phyloP scores from a whole-genome alignment of 2,797 vertebrate species.

The Melanotaenia maccullochi region DNA sequence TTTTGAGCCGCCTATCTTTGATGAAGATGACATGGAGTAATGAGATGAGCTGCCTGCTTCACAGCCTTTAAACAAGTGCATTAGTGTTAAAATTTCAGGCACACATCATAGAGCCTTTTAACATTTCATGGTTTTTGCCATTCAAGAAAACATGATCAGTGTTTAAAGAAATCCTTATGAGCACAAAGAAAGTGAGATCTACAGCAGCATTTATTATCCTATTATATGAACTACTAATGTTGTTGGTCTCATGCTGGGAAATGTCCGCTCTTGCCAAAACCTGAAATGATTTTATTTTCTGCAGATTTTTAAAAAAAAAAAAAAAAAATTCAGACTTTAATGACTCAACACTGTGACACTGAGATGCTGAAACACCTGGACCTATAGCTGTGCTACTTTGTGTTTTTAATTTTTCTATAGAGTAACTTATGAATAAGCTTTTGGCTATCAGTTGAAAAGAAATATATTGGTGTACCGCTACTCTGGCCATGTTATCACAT shows the following conservation, averaged over 20 bases:
- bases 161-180: conserved; percentile 46
- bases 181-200: conserved; percentile 34
- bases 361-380: conserved; percentile 73
- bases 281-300: conserved; percentile 63
- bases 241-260: conserved; percentile 61
- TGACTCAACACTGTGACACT: conserved; percentile 76
- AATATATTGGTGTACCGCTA: conserved; percentile 44
- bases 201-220: conserved; percentile 44
- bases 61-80: conserved; percentile 44
- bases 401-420: conserved; percentile 47
- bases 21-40: conserved; percentile 95
- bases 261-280: conserved; percentile 51
- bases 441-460: conserved; percentile 41
- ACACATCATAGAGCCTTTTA: conserved; percentile 46
- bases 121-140: conserved; percentile 39
- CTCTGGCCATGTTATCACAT: conserved; percentile 45
- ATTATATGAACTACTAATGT: conserved; percentile 72
- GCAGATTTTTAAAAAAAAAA: conserved; percentile 27
- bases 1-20: conserved; percentile 90
- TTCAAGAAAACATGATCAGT: conserved; percentile 27
- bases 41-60: conserved; percentile 58
- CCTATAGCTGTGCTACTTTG: conserved; percentile 73
- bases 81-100: conserved; percentile 55
- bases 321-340: conserved; percentile 38
- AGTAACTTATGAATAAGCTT: conserved; percentile 68